Percentiles rank a stretch among this genome's conserved stretches.
Conservation (phyloP, 2,888 invertebrate genomes). For the Tubulanus polymorphus region DNA sequence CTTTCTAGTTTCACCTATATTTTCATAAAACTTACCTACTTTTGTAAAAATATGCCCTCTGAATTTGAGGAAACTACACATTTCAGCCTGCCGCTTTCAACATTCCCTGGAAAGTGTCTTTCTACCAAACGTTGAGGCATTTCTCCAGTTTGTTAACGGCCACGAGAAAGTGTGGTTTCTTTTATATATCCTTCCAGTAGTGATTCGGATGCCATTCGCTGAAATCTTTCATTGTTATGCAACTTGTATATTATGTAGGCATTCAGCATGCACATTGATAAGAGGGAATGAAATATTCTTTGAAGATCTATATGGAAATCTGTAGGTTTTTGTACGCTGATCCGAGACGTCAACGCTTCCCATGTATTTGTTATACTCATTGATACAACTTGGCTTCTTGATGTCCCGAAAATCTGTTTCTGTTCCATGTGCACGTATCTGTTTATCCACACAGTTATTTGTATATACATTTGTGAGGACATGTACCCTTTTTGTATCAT, state of each 20-base stretch:
- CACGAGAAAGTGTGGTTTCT: background rate
- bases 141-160: background rate
- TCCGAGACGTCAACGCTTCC: background rate
- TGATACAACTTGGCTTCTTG: background rate
- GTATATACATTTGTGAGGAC: background rate
- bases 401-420: background rate
- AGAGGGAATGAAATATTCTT: background rate
- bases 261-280: background rate
- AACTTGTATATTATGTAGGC: background rate
- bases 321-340: background rate
- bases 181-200: background rate
- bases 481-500: background rate
- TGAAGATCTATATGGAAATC: background rate
- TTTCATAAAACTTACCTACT: too few relatives aligned
- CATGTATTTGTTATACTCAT: background rate
- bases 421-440: background rate
- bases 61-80: background rate
- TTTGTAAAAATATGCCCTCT: too few relatives aligned
- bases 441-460: background rate
- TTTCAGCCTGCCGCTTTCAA: background rate
- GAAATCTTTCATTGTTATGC: background rate
- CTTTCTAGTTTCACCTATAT: too few relatives aligned
- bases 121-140: background rate
- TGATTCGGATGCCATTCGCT: background rate
- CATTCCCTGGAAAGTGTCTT: background rate